Conservation (phyloP, 2,113 vertebrate genomes). For the Argyrosomus japonicus region DNA sequence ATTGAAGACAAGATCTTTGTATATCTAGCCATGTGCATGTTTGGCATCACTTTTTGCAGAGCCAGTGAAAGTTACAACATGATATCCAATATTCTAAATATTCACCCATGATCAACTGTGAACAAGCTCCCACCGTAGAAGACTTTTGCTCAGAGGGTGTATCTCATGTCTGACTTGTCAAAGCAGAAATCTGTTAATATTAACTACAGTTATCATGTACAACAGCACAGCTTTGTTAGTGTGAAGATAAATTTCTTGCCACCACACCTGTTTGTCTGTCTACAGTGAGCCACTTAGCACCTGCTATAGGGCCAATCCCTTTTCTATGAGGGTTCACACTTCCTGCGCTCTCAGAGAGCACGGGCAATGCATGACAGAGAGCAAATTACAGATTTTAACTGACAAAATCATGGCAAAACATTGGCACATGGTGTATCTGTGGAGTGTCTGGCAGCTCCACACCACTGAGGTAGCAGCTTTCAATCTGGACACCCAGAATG, state of each 20-base stretch:
- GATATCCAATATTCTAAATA: neutral
- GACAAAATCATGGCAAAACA: conserved; percentile 34
- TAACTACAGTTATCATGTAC: conserved; percentile 51
- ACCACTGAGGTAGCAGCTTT: conserved; percentile 77
- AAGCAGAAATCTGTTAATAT: conserved; percentile 57
- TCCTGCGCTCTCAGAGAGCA: neutral
- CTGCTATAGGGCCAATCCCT: conserved; percentile 20
- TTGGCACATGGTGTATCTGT: conserved; percentile 42
- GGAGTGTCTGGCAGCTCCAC: conserved; percentile 41
- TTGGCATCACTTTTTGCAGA: neutral
- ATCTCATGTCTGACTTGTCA: conserved; percentile 3
- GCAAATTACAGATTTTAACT: neutral
- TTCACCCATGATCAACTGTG: neutral
- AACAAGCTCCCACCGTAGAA: neutral
- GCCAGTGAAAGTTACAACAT: neutral
- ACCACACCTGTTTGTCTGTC: conserved; percentile 53
- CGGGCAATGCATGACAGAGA: neutral
- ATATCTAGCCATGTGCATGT: neutral
- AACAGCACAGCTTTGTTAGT: conserved; percentile 21
- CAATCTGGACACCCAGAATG: conserved; percentile 87
- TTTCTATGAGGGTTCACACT: conserved; percentile 14
- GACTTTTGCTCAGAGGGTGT: conserved; percentile 17
- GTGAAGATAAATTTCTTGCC: conserved; percentile 30
- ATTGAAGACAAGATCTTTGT: neutral
- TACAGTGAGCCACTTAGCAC: conserved; percentile 24